Evolutionary conservation across 2,797 vertebrate genomes (phyloP), one percentile per base, ranked within the genome.

Genomic region (Neosilurus mollespiculum): DNA sequence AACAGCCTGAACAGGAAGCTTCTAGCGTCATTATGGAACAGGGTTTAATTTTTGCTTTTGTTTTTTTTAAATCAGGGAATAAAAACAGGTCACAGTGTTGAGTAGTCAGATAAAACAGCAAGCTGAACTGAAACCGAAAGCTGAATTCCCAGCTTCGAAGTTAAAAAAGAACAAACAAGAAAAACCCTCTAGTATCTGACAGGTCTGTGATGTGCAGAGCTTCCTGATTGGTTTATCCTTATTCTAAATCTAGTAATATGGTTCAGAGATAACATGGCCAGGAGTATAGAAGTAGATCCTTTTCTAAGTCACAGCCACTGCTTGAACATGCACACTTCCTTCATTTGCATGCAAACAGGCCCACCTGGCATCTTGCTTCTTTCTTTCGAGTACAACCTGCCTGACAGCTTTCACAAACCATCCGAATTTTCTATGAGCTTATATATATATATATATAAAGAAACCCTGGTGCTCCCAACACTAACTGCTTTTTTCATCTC

Each of bases 1-100:
- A n/a, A 58, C 5, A 76, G 69, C 11, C 53, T 64, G 61, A 73
- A 59, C 18, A 80, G 58, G 56, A 83, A 64, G 37, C 37, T 70
- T 83, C 34, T 67, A 62, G 16, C 18, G 61, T 72, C 34, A 78
- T 62, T 22, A 24, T 37, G 20, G 56, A 37, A 37, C 26, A 14
- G 54, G 34, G 72, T 8, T 10, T 2, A 30, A 30, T n/a, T n/a
- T 43, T 43, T 43, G 2, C 6, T 43, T 43, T 43, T 43, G 2
- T 2, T 43, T 43, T 43, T 43, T 43, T 43, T 43, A 2, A 43
- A 43, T 43, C 37, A 65, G 34, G 67, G 18, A 24, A 56, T 43
- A 43, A 88, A 94, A 93, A 84, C 91, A 90, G 92, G 92, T 93
- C 93, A 94, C 88, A 89, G 83, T 87, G 89, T 87, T 88, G 86